phyloP scores from a whole-genome alignment of 2,797 vertebrate species.

The Molothrus aeneus region DNA sequence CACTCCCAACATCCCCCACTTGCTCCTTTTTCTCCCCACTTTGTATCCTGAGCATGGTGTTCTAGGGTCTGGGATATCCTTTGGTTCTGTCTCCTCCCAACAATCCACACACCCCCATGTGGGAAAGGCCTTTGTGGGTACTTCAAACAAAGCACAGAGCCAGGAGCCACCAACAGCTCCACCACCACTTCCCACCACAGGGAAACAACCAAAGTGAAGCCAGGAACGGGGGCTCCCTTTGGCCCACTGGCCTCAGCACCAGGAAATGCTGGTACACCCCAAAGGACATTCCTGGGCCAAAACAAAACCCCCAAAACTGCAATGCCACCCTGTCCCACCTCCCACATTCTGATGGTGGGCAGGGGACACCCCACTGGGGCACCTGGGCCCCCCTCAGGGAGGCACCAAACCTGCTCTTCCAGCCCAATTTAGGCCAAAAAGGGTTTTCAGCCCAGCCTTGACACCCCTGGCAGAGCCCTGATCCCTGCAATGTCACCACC shows the following conservation, averaged over 20 bases:
- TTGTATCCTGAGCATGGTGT: background rate
- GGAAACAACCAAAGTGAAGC: background rate
- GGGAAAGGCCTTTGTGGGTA: background rate
- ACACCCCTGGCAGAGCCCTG: background rate
- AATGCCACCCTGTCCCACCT: background rate
- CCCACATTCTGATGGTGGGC: background rate
- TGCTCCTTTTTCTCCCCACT: background rate
- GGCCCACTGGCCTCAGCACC: fast-evolving
- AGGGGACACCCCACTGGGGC: background rate
- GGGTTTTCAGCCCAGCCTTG: background rate
- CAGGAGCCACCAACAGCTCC: background rate
- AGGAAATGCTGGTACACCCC: background rate
- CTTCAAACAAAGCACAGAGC: background rate
- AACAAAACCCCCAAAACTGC: background rate
- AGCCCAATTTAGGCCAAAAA: background rate
- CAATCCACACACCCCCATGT: fast-evolving
- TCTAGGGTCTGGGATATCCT: background rate
- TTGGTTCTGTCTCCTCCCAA: background rate
- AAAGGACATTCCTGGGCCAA: fast-evolving
- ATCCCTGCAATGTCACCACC: background rate
- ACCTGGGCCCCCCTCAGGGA: fast-evolving
- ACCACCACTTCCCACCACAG: background rate
- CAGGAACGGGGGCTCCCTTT: background rate
- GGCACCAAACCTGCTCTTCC: background rate
- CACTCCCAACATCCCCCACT: background rate